Conservation (phyloP, 1,140 invertebrate species). For the Eumaeus atala region DNA sequence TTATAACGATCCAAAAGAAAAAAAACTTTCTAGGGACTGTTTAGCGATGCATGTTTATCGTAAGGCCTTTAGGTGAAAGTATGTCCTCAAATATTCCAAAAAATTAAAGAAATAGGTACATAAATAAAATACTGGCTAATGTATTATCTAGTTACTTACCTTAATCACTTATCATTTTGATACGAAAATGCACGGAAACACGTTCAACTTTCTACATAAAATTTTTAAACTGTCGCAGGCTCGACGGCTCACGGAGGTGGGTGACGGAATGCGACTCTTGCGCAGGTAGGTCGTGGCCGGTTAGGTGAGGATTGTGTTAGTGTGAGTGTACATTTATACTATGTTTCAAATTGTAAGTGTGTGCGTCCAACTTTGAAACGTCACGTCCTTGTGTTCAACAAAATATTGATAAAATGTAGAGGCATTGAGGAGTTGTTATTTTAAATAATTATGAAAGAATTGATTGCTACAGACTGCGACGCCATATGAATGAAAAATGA, state of each 20-base stretch:
- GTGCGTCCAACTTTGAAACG: conserved; percentile 23
- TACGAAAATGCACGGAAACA: conserved; percentile 33
- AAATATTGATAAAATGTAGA: not conserved
- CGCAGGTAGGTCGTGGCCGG: conserved; percentile 51
- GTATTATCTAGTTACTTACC: conserved; percentile 30
- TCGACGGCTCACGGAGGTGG: conserved; percentile 52
- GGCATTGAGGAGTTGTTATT: not conserved
- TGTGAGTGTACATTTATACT: conserved; percentile 47
- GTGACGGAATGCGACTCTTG: conserved; percentile 66
- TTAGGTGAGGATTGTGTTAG: conserved; percentile 28
- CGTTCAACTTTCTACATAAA: conserved; percentile 57
- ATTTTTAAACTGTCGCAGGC: conserved; percentile 41
- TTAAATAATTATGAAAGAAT: no score
- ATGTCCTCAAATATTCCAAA: not conserved
- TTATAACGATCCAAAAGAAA: not conserved
- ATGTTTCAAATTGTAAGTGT: conserved; percentile 31
- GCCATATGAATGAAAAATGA: no score
- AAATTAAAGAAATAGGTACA: not conserved
- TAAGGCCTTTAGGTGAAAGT: not conserved
- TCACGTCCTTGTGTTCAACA: conserved; percentile 17
- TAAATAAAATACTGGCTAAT: not conserved
- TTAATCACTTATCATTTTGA: conserved; percentile 40
- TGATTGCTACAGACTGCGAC: no score
- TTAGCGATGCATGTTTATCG: not conserved
- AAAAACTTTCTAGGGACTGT: conserved; percentile 1